These are phyloP conservation scores for Tachysurus fulvidraco DNA, from an alignment of 2,113 vertebrate genomes.

Conservation along the genomic window DNA sequence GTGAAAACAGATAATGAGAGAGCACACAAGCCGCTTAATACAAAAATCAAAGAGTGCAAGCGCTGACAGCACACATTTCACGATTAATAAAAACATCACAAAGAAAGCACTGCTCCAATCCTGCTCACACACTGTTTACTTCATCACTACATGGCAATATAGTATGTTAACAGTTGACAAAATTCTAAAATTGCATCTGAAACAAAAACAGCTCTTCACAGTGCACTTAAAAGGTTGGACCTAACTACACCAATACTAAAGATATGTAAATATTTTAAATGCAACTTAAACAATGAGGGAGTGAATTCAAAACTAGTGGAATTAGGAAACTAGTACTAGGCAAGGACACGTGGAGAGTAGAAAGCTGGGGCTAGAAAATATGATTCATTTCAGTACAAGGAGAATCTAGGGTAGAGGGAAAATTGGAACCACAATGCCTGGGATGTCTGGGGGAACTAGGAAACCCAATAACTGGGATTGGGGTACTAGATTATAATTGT, in stretches of 20 bases:
- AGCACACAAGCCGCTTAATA: slow-evolving; percentile 47
- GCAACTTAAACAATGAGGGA: background rate
- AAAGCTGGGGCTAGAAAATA: background rate
- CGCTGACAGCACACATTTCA: slow-evolving; percentile 46
- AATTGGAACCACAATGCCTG: background rate
- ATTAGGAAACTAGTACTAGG: background rate
- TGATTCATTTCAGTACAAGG: background rate
- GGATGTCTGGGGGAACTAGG: background rate
- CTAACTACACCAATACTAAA: background rate
- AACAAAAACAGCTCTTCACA: background rate
- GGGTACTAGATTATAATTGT: background rate
- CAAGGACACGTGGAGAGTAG: background rate
- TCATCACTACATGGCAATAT: background rate
- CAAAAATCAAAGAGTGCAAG: slow-evolving; percentile 29
- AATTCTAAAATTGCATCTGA: background rate
- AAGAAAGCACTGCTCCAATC: slow-evolving; percentile 18
- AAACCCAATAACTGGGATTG: background rate
- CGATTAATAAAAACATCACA: slow-evolving; percentile 49
- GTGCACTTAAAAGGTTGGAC: background rate
- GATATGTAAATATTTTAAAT: background rate
- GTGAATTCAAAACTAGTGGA: background rate
- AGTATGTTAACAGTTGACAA: background rate
- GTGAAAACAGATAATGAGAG: slow-evolving; percentile 60
- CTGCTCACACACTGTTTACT: background rate
- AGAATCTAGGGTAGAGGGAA: background rate